Evolutionary conservation across 2,797 vertebrate genomes (phyloP).

Genomic region (Cyclura pinguis): DNA sequence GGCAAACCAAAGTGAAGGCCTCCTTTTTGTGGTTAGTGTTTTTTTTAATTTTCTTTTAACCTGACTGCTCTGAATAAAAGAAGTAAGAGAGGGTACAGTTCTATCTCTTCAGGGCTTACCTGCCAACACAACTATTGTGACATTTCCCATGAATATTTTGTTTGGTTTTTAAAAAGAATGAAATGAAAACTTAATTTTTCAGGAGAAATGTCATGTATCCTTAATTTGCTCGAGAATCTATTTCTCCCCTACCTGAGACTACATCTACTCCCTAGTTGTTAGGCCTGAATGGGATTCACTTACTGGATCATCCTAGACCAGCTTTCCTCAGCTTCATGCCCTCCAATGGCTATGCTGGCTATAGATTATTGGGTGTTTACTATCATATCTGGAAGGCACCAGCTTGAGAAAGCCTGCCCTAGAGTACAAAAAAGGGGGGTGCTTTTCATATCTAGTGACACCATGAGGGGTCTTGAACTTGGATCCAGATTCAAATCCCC

Average conservation of each 20-base stretch:
- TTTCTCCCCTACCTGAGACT: not conserved
- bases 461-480: not conserved
- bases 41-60: conserved; percentile 51
- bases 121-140: not conserved
- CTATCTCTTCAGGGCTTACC: conserved; percentile 15
- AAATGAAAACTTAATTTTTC: not conserved
- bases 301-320: not conserved
- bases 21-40: conserved; percentile 52
- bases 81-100: conserved; percentile 42
- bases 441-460: not conserved
- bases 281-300: not conserved
- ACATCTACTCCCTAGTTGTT: not conserved
- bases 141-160: not conserved
- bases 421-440: not conserved
- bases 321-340: not conserved
- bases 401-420: not conserved
- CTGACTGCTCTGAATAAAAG: conserved; percentile 48
- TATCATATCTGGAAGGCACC: not conserved
- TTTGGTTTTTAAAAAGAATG: not conserved
- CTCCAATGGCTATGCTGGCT: not conserved
- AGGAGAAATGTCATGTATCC: not conserved
- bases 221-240: not conserved
- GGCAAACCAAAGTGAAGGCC: conserved; percentile 58
- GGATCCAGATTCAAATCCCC: not conserved
- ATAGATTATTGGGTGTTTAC: not conserved